Evolutionary conservation across 1,140 invertebrate genomes (phyloP), one percentile per base, ranked within the genome.

Genomic region (Potamilus streckersoni): DNA sequence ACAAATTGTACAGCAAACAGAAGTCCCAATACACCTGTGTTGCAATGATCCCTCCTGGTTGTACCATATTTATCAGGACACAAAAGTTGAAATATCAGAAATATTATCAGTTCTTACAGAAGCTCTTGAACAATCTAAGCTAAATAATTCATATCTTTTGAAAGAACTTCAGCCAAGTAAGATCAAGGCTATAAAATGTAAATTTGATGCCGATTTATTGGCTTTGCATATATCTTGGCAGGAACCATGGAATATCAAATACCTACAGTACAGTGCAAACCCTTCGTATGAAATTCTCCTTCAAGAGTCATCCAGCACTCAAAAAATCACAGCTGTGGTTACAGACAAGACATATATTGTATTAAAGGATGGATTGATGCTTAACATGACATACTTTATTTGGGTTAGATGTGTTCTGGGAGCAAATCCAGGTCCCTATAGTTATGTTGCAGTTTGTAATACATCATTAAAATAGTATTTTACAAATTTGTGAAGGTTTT

Each of bases 41-140:
- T 92, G 92, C 79, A 79, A 88, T 71, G 86, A 92, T 80, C 91
- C 91, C 12, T 87, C 86, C 14, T 92, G 91, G 90, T 79, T 92
- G 62, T 92, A 88, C 83, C 84, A 90, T 73, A 92, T 92, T 73
- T 92, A 91, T 81, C 92, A 92, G 81, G 92, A 92, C 82, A 92
- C 91, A 19, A 49, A 82, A 55, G 89, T 92, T 1, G 86, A 91
- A 78, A 73, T 90, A 12, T 20, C 58, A n/a, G 71, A 79, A 15
- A 80, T 91, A 23, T 58, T 81, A 6, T 58, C 72, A 19, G 59
- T 87, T n/a, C 62, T 81, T 20, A 62, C 62, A 60, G 17, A n/a
- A 59, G 79, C 80, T 55, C 27, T 19, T 84, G 55, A 65, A 66
- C 6, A 60, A 78, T 61, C 57, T 64, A 15, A 63, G 69, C 20